These are phyloP conservation scores for Nasonovia ribisnigri DNA, from an alignment of 2,888 invertebrate species.

Conservation along the genomic window DNA sequence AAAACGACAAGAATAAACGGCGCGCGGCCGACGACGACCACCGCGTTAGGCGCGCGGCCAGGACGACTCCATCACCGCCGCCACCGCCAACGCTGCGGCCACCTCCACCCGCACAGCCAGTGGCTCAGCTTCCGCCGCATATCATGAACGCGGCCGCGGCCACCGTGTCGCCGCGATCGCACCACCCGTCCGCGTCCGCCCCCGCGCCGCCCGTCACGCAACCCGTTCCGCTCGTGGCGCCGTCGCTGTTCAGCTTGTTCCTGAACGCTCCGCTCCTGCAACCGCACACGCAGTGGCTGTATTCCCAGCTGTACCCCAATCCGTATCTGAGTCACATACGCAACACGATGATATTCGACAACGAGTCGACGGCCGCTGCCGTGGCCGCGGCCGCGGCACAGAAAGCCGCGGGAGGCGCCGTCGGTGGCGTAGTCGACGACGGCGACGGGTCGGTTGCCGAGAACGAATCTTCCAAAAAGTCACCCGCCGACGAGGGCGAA, in stretches of 20 bases:
- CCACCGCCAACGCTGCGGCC: slow-evolving; percentile 69
- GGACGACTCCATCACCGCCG: slow-evolving; percentile 68
- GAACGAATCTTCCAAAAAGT: slow-evolving; percentile 39
- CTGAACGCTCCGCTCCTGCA: slow-evolving; percentile 82
- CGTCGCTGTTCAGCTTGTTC: slow-evolving; percentile 73
- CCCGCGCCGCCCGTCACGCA: slow-evolving; percentile 42
- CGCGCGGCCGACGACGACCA: neutral
- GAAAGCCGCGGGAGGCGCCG: neutral
- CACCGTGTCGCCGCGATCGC: slow-evolving; percentile 69
- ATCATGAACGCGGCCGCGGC: slow-evolving; percentile 71
- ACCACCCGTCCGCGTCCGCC: slow-evolving; percentile 31
- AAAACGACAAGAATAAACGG: slow-evolving; percentile 17
- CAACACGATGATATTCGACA: slow-evolving; percentile 63
- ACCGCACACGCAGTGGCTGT: slow-evolving; percentile 83
- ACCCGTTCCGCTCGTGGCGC: slow-evolving; percentile 67
- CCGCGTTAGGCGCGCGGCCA: neutral
- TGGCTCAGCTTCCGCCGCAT: slow-evolving; percentile 69
- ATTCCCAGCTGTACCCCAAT: slow-evolving; percentile 81
- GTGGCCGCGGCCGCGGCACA: slow-evolving; percentile 55
- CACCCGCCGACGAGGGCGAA: neutral
- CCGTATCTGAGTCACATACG: slow-evolving; percentile 68
- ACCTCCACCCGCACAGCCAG: slow-evolving; percentile 15
- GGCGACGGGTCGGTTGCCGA: neutral
- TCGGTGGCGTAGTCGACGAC: neutral
- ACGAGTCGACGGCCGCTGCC: slow-evolving; percentile 60